Evolutionary conservation across 2,113 vertebrate species (phyloP).

Genomic region (Melospiza melodia): DNA sequence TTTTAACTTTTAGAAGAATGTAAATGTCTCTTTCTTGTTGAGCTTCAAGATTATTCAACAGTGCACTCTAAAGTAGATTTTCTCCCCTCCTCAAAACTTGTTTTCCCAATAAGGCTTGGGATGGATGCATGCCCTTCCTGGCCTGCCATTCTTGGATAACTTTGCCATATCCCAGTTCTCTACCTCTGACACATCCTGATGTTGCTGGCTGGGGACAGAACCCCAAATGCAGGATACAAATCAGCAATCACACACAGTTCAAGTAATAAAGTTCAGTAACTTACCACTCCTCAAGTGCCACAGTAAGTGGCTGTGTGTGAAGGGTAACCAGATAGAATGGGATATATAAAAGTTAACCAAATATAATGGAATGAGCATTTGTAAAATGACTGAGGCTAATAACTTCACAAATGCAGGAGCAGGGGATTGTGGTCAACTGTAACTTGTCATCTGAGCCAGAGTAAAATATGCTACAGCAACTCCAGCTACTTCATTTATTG

Average conservation of each 20-base stretch:
- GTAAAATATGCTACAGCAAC: neutral
- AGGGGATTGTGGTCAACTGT: neutral
- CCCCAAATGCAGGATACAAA: neutral
- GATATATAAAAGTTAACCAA: neutral
- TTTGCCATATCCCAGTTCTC: neutral
- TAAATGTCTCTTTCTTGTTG: neutral
- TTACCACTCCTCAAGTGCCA: accelerated
- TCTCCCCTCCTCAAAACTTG: neutral
- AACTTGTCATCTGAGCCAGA: neutral
- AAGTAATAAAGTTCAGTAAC: neutral
- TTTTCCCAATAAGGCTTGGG: neutral
- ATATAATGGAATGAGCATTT: neutral
- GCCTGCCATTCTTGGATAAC: neutral
- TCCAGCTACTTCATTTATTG: neutral
- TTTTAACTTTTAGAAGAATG: neutral
- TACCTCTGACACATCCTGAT: neutral
- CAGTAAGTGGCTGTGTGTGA: neutral
- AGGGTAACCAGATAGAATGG: neutral
- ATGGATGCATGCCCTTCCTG: neutral
- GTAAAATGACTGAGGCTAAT: neutral
- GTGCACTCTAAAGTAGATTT: neutral
- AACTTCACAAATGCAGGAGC: neutral
- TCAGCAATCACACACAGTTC: neutral
- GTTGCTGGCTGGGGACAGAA: neutral
- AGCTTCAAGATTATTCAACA: neutral